These are phyloP conservation scores for Agriotes lineatus DNA, from an alignment of 2,888 invertebrate genomes.

Conservation along the genomic window DNA sequence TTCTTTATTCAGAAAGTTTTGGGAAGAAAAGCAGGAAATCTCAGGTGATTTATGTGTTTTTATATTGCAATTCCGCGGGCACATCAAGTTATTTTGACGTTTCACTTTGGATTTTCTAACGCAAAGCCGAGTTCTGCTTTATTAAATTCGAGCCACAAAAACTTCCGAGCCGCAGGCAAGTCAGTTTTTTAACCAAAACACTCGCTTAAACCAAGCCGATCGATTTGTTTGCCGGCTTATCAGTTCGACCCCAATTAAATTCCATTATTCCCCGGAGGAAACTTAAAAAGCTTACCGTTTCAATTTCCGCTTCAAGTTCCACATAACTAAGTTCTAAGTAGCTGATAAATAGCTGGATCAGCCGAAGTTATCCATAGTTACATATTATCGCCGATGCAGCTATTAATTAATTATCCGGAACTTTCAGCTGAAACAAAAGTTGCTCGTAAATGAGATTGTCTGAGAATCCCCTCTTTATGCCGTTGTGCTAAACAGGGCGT, in stretches of 20 bases:
- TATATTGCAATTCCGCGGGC: neutral
- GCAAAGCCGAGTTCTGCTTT: neutral
- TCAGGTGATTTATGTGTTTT: slow-evolving; percentile 8
- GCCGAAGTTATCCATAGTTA: neutral
- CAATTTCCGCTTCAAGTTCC: slow-evolving; percentile 2
- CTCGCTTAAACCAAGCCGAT: no score
- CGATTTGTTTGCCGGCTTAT: no score
- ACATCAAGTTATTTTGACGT: neutral
- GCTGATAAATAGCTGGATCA: neutral
- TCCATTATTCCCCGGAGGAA: neutral
- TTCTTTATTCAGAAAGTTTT: neutral
- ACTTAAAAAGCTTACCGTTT: slow-evolving; percentile 1
- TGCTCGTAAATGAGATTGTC: no score
- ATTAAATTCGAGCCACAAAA: neutral
- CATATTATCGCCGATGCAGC: neutral
- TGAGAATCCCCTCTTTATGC: no score
- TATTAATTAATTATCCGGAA: slow-evolving; percentile 12
- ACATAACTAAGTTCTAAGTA: neutral
- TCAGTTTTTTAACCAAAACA: neutral
- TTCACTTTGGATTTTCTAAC: neutral
- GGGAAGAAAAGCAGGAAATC: neutral
- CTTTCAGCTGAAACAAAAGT: neutral
- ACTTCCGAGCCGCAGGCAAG: neutral
- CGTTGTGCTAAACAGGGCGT: no score
- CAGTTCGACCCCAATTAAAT: slow-evolving; percentile 2